Evolutionary conservation across 2,888 invertebrate genomes (phyloP), one percentile per base, ranked within the genome.

Genomic region (Mythimna impura): DNA sequence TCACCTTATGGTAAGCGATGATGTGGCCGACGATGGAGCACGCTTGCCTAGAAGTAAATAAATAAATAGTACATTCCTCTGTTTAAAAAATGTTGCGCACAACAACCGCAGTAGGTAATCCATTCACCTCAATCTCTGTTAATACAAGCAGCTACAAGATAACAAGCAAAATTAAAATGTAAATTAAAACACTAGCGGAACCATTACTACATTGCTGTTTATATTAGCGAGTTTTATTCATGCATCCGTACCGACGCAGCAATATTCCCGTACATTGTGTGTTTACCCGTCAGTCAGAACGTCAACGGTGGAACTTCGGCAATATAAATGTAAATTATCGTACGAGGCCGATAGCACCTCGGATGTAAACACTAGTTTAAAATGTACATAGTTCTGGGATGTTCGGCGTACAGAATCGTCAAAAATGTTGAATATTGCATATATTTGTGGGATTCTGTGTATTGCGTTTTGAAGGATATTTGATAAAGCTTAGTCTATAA

Each of bases 291-390:
- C 87, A 85, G 73, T 88, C 87, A 80, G 86, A 85, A 86, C 76
- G 82, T 85, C 84, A 76, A 60, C 36, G 25, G 61, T 22, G 62
- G 73, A 73, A 83, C 75, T 82, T 82, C 68, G 66, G 68, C 84
- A 87, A 87, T 87, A 85, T 86, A 87, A 81, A 87, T 85, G 87
- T 85, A 85, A 87, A 85, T 86, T 66, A 78, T 67, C n/a, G 66
- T 66, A 71, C 40, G 57, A n/a, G 67, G 67, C 60, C 61, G 64
- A 71, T 80, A 57, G 61, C 65, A 62, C 34, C 54, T 58, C n/a
- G 50, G 30, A 58, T 69, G 47, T 70, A 66, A 60, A 80, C 72
- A 66, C 63, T 66, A 57, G 68, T 66, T 76, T 30, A 60, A 64
- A 80, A 74, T 60, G 66, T 66, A 71, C 63, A 22, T 50, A 43